phyloP scores from a whole-genome alignment of 2,113 vertebrate genomes.

The Protobothrops mucrosquamatus region DNA sequence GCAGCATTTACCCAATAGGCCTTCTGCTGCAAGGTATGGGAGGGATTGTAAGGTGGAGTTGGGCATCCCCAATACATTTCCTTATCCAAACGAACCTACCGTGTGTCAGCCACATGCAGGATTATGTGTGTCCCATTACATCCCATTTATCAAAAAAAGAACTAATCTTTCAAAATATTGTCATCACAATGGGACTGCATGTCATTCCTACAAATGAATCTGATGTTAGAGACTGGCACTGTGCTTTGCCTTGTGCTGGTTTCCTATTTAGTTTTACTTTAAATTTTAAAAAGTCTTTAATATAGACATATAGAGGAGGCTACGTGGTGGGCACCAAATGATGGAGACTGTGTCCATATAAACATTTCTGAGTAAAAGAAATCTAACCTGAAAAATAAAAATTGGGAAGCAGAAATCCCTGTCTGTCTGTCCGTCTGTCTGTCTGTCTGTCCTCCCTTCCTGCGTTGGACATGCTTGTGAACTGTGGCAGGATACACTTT shows the following conservation, averaged over 20 bases:
- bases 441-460: not conserved
- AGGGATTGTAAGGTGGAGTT: not conserved
- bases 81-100: not conserved
- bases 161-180: not conserved
- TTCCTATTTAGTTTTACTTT: not conserved
- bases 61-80: not conserved
- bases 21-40: rapidly evolving
- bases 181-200: not conserved
- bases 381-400: not conserved
- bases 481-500: not conserved
- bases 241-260: not conserved
- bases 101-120: not conserved
- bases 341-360: not conserved
- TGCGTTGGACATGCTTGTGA: not conserved
- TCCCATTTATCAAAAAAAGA: not conserved
- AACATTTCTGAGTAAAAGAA: not conserved
- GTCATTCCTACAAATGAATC: not conserved
- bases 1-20: not conserved
- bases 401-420: not conserved
- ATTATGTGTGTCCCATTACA: not conserved
- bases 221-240: not conserved
- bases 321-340: not conserved
- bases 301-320: not conserved
- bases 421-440: not conserved
- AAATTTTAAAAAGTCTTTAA: not conserved